Evolutionary conservation across 2,113 vertebrate genomes (phyloP).

Genomic region (Pavo muticus): DNA sequence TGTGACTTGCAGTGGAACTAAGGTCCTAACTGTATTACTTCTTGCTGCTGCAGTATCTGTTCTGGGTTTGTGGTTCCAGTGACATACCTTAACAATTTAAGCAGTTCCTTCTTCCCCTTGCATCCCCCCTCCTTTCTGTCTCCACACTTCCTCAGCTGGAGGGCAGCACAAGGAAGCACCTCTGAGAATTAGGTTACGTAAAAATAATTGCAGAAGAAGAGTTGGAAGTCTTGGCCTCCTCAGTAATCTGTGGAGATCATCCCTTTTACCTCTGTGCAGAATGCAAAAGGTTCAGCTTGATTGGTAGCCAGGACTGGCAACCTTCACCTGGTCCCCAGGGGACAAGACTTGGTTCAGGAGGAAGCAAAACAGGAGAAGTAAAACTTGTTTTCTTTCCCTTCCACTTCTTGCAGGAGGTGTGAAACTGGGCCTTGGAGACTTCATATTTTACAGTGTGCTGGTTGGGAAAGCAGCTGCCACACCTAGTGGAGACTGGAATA

Average conservation of each 20-base stretch:
- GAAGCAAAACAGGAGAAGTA: background rate
- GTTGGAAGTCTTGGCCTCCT: background rate
- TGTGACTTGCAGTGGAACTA: background rate
- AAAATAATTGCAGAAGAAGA: background rate
- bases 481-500: slow-evolving; percentile 95
- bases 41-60: background rate
- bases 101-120: background rate
- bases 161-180: background rate
- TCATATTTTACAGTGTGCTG: slow-evolving; percentile 99
- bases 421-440: slow-evolving; percentile 97
- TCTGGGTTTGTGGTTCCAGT: background rate
- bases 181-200: background rate
- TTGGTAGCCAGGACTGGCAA: background rate
- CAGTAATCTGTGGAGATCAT: background rate
- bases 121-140: too few species aligned
- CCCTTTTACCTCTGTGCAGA: background rate
- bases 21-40: background rate
- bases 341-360: background rate
- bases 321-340: background rate
- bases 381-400: background rate
- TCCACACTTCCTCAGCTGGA: background rate
- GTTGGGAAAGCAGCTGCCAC: slow-evolving; percentile 96
- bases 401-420: slow-evolving; percentile 84
- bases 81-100: background rate
- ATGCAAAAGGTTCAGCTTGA: too few species aligned